Evolutionary conservation across 2,113 vertebrate species (phyloP).

Genomic region (Platichthys flesus): DNA sequence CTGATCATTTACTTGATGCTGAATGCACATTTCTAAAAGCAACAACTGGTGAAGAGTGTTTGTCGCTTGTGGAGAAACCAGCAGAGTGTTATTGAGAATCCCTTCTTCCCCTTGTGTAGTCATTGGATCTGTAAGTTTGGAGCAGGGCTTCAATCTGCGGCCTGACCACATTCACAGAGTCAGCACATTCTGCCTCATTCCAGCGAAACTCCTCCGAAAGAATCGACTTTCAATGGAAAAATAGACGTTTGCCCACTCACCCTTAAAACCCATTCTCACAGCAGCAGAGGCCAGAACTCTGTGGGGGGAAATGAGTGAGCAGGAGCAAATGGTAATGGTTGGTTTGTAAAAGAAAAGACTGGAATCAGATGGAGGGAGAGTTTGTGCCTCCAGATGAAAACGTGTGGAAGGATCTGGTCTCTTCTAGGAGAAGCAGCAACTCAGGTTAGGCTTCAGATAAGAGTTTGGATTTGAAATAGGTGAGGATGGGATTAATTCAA

Average conservation of each 20-base stretch:
- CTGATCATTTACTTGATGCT: neutral
- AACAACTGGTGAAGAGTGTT: conserved; percentile 5
- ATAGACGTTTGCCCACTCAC: conserved; percentile 27
- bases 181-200: conserved; percentile 65
- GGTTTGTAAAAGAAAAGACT: neutral
- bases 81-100: conserved; percentile 36
- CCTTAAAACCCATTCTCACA: neutral
- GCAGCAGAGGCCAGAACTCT: conserved; percentile 29
- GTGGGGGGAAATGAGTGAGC: neutral
- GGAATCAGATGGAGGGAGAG: too few relatives aligned
- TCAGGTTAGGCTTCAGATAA: too few relatives aligned
- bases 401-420: too few relatives aligned
- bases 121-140: conserved; percentile 44
- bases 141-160: conserved; percentile 59
- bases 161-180: conserved; percentile 52
- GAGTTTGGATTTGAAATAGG: too few relatives aligned
- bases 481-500: too few relatives aligned
- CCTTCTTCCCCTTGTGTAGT: conserved; percentile 25
- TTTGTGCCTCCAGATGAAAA: too few relatives aligned
- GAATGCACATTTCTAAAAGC: conserved; percentile 7
- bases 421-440: too few relatives aligned
- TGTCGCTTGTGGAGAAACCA: conserved; percentile 18
- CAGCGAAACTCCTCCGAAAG: conserved; percentile 40
- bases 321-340: neutral
- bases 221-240: conserved; percentile 57